Conservation (phyloP, 2,888 invertebrate species). For the Plebejus anna region DNA sequence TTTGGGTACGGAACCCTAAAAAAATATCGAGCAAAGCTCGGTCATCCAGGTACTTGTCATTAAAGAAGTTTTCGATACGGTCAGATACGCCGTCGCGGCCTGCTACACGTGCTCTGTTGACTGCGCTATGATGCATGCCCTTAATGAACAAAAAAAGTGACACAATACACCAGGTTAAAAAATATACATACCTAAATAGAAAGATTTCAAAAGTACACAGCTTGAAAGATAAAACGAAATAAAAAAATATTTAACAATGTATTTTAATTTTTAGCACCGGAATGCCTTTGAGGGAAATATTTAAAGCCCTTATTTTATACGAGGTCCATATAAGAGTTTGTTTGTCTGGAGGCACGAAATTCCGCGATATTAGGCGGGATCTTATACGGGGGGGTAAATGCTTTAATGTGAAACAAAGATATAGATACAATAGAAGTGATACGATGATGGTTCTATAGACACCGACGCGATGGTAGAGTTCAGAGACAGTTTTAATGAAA, state of each 20-base stretch:
- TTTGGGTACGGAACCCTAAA: too few relatives aligned
- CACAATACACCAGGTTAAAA: neutral
- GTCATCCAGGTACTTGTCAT: too few relatives aligned
- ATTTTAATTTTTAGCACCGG: neutral
- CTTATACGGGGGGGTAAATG: slow-evolving; percentile 49
- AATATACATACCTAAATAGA: neutral
- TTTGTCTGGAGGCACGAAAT: slow-evolving; percentile 42
- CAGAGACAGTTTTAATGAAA: neutral
- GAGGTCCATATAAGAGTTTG: slow-evolving; percentile 38
- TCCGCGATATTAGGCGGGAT: slow-evolving; percentile 42
- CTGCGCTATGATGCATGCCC: too few relatives aligned
- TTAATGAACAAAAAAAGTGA: too few relatives aligned
- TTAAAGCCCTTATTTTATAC: neutral
- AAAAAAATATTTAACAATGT: neutral
- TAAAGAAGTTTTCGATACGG: too few relatives aligned
- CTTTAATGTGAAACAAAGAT: slow-evolving; percentile 40
- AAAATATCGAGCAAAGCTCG: too few relatives aligned
- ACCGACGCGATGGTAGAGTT: neutral
- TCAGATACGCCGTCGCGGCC: too few relatives aligned
- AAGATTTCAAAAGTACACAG: neutral
- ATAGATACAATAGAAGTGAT: slow-evolving; percentile 39
- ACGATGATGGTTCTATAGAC: neutral
- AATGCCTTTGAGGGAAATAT: slow-evolving; percentile 18
- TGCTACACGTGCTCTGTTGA: too few relatives aligned
- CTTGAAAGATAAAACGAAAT: neutral